Conservation (phyloP, 1,140 invertebrate species). For the Tetramorium alpestre region DNA sequence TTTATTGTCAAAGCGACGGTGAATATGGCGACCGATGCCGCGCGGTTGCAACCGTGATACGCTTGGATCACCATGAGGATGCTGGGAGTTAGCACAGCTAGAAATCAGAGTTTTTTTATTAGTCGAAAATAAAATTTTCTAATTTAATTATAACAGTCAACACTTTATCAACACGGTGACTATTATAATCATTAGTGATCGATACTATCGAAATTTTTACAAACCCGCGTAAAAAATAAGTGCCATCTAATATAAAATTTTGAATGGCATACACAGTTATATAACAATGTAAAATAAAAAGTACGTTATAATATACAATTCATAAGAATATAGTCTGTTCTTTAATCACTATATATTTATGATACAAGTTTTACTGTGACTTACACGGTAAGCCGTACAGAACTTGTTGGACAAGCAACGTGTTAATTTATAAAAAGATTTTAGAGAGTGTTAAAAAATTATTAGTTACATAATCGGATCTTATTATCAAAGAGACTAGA, state of each 20-base stretch:
- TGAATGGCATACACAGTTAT: not conserved
- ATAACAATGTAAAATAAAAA: not conserved
- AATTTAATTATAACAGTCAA: not conserved
- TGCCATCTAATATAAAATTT: not conserved
- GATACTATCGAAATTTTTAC: not conserved
- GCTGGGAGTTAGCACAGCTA: slow-evolving; percentile 88
- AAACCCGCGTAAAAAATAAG: not conserved
- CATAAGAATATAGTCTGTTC: not conserved
- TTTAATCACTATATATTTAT: not conserved
- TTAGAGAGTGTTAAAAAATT: not conserved
- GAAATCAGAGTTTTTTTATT: slow-evolving; percentile 69
- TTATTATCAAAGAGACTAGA: not conserved
- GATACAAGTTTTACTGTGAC: not conserved
- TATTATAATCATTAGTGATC: not conserved
- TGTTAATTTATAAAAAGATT: not conserved
- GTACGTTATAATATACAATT: not conserved
- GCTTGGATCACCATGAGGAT: slow-evolving; percentile 90
- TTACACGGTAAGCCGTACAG: not conserved
- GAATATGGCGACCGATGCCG: slow-evolving; percentile 91
- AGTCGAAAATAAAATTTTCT: not conserved
- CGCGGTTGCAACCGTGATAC: slow-evolving; percentile 89
- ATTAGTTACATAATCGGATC: not conserved
- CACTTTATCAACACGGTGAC: not conserved
- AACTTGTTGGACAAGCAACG: not conserved
- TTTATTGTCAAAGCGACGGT: slow-evolving; percentile 92